Conservation (phyloP, 1,140 invertebrate genomes). For the Caenorhabditis remanei region DNA sequence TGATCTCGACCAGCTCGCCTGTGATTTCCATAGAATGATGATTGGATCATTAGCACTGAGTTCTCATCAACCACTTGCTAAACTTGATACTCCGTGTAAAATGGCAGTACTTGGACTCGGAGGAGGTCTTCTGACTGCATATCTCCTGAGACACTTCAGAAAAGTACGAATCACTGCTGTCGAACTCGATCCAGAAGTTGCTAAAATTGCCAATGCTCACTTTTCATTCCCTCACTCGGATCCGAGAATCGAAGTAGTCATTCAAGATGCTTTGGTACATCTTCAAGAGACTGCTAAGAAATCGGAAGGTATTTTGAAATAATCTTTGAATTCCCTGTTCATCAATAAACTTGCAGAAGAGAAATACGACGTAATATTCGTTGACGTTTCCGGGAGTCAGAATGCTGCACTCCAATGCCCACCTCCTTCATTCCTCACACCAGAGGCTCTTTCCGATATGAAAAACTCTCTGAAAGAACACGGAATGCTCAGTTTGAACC, state of each 20-base stretch:
- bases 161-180: constrained; percentile 64
- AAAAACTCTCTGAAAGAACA: constrained; percentile 65
- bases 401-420: constrained; percentile 70
- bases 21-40: constrained; percentile 70
- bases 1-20: constrained; percentile 67
- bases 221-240: constrained; percentile 68
- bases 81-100: constrained; percentile 16
- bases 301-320: constrained; percentile 50
- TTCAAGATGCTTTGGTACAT: constrained; percentile 71
- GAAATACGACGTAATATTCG: constrained; percentile 72
- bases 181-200: constrained; percentile 70
- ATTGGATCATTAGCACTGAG: constrained; percentile 32
- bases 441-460: constrained; percentile 62
- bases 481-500: constrained; percentile 70
- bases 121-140: constrained; percentile 70
- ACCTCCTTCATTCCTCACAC: constrained; percentile 68
- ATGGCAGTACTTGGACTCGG: constrained; percentile 72
- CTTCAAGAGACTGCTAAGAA: constrained; percentile 58
- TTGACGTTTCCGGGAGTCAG: constrained; percentile 69
- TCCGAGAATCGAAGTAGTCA: constrained; percentile 64
- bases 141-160: constrained; percentile 66
- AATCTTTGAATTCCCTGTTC: constrained; percentile 60
- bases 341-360: constrained; percentile 45
- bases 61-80: constrained; percentile 20
- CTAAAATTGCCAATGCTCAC: constrained; percentile 68